Evolutionary conservation across 2,797 vertebrate genomes (phyloP), one percentile per base, ranked within the genome.

Genomic region (Channallabes apus): DNA sequence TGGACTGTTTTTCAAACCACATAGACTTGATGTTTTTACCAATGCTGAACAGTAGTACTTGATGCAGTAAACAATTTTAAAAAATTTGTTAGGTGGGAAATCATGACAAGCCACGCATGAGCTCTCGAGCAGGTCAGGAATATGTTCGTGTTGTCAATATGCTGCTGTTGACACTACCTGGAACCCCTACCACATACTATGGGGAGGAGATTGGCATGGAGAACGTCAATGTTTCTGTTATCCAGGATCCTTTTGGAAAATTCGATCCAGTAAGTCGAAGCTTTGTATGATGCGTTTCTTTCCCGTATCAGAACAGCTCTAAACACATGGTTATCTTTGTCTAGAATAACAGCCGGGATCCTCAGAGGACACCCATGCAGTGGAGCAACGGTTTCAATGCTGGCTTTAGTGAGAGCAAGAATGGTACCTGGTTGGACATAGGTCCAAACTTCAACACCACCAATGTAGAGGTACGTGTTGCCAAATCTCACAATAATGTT

Each of bases 141-240:
- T 99, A 97, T 0, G 35, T 91, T 51, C 93, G 94, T 6, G 91
- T 93, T 72, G 94, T 99, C 90, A 98, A 99, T 90, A 98, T 99
- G 98, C 94, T 99, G 68, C 91, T 99, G 89, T 93, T 99, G 90
- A 99, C 97, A 0, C 96, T 99, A 22, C 98, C 97, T 6, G 98
- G 98, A 83, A 99, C 98, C 6, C 94, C 98, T 15, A 94, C 96
- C 85, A 99, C 97, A 64, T 99, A 99, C 89, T 99, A 99, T 0
- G 98, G 98, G 4, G 98, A 99, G 92, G 98, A 99, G 94, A 97
- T 99, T 41, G 98, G 98, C 92, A 99, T 99, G 98, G 92, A 95
- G 90, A 95, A 96, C 88, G 93, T 96, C 61, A 93, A 94, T 4
- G 89, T 91, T 69, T 90, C 91, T 6, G 92, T 95, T 88, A 93